Conservation (phyloP, 2,888 invertebrate species). For the Drosophila kuntzei region DNA sequence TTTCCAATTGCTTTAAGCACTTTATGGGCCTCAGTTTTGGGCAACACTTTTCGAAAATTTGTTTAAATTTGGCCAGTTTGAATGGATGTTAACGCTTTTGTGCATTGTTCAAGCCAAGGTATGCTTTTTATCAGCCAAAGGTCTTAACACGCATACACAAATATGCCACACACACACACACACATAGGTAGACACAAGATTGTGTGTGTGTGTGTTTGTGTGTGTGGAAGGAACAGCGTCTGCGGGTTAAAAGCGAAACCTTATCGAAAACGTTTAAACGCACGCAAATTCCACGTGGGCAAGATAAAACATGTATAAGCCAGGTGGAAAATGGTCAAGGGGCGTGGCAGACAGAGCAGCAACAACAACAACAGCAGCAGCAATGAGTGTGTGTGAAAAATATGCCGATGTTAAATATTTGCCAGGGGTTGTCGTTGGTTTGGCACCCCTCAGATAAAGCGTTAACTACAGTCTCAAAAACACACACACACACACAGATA, state of each 20-base stretch:
- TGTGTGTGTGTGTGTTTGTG: slow-evolving; percentile 9
- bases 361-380: slow-evolving; percentile 10
- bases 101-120: slow-evolving; percentile 70
- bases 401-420: slow-evolving; percentile 83
- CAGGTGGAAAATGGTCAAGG: slow-evolving; percentile 54
- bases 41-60: slow-evolving; percentile 42
- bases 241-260: slow-evolving; percentile 81
- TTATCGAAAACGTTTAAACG: slow-evolving; percentile 82
- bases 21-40: slow-evolving; percentile 55
- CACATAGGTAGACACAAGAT: slow-evolving; percentile 32
- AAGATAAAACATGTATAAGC: slow-evolving; percentile 82
- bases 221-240: slow-evolving; percentile 39
- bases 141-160: slow-evolving; percentile 80
- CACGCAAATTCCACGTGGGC: slow-evolving; percentile 82
- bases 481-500: slow-evolving; percentile 21
- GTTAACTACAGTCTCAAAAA: slow-evolving; percentile 73
- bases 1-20: slow-evolving; percentile 55
- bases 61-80: slow-evolving; percentile 33
- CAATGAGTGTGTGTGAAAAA: slow-evolving; percentile 67
- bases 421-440: slow-evolving; percentile 69
- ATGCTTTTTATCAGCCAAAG: slow-evolving; percentile 79
- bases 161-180: slow-evolving; percentile 63
- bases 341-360: slow-evolving; percentile 37
- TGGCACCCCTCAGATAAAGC: slow-evolving; percentile 78
- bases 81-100: slow-evolving; percentile 51